A percentile compares a stretch with the other conserved stretches of the same genome.
These are phyloP conservation scores for Trypoxylus dichotomus DNA, from an alignment of 1,140 invertebrate genomes.

Conservation along the genomic window DNA sequence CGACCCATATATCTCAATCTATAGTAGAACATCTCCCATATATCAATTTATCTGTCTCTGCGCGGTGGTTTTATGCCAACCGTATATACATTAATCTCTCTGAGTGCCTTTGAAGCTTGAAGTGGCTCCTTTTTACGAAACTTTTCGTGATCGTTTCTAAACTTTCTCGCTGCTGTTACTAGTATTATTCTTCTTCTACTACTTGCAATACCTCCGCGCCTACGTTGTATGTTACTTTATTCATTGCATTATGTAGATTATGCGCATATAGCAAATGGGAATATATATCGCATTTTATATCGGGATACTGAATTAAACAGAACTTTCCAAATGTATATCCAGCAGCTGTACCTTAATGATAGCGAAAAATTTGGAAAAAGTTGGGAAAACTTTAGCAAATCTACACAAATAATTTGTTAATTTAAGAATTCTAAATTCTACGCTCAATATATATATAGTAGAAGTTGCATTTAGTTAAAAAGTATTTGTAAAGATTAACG, in stretches of 20 bases:
- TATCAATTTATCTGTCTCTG: slow-evolving; percentile 24
- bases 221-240: neutral
- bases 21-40: slow-evolving; percentile 15
- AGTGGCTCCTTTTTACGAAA: slow-evolving; percentile 21
- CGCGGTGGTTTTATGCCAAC: slow-evolving; percentile 16
- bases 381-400: no score
- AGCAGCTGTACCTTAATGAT: no score
- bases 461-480: no score
- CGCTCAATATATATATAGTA: no score
- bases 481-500: no score
- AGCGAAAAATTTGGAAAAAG: no score
- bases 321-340: no score
- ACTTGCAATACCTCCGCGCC: neutral
- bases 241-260: slow-evolving; percentile 1
- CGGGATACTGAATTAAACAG: neutral
- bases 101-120: slow-evolving; percentile 15
- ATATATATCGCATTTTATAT: neutral
- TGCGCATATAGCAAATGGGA: neutral
- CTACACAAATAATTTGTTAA: no score
- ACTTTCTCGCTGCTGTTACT: slow-evolving; percentile 1
- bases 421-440: no score
- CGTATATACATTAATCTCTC: slow-evolving; percentile 24
- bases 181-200: neutral
- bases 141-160: slow-evolving; percentile 11
- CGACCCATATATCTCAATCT: slow-evolving; percentile 25